phyloP scores from a whole-genome alignment of 2,888 invertebrate genomes.

The Stenotaenia linearis region DNA sequence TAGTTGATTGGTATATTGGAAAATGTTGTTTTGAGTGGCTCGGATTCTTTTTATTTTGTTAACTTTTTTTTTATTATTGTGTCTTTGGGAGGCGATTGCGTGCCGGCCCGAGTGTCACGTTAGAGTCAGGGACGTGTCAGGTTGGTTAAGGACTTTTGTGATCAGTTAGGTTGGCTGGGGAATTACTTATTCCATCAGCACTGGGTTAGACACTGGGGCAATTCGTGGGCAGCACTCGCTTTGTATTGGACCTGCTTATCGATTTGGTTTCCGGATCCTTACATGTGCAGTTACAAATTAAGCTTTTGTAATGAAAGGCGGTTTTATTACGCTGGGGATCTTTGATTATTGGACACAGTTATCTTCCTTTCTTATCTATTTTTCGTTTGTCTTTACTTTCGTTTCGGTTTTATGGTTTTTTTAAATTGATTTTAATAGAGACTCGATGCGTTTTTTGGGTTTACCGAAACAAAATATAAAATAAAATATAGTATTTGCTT shows the following conservation, averaged over 20 bases:
- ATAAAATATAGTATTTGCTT: too few species aligned
- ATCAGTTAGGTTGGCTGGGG: constrained; percentile 12
- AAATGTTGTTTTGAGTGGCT: neutral
- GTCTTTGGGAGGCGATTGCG: neutral
- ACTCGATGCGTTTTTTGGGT: too few species aligned
- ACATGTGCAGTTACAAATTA: neutral
- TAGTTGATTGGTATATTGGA: neutral
- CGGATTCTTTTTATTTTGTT: neutral
- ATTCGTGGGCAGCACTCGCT: neutral
- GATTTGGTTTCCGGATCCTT: neutral
- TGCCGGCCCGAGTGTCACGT: too few species aligned
- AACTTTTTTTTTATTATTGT: neutral
- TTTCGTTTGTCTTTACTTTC: too few species aligned
- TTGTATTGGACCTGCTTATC: constrained; percentile 8
- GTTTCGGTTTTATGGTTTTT: neutral
- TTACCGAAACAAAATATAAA: too few species aligned
- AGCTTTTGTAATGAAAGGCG: neutral
- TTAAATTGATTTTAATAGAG: too few species aligned
- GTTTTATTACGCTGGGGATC: neutral
- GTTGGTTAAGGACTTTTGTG: neutral
- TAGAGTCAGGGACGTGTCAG: neutral
- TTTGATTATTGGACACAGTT: too few species aligned
- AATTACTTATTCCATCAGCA: constrained; percentile 22
- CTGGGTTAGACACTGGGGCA: neutral
- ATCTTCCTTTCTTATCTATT: too few species aligned